These are phyloP conservation scores for Tachysurus vachellii DNA, from an alignment of 2,113 vertebrate genomes.

Conservation along the genomic window DNA sequence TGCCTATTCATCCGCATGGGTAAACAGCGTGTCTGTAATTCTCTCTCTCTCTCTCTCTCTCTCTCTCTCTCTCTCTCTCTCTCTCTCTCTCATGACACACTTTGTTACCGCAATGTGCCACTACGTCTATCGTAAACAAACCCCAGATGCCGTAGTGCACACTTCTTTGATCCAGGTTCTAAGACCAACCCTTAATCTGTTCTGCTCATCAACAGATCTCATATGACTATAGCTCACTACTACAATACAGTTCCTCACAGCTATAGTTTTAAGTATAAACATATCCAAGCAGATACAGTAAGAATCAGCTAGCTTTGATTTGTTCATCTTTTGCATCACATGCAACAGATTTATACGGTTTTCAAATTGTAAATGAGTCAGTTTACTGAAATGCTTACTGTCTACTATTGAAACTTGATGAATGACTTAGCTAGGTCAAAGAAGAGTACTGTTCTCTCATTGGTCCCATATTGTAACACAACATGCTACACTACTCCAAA, in stretches of 20 bases:
- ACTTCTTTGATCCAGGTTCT: conserved; percentile 53
- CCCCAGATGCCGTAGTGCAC: conserved; percentile 70
- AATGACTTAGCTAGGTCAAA: conserved; percentile 18
- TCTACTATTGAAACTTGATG: background rate
- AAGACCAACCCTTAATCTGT: conserved; percentile 42
- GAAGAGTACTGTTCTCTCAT: conserved; percentile 4
- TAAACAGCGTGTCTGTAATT: conserved; percentile 52
- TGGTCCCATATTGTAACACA: background rate
- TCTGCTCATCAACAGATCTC: conserved; percentile 30
- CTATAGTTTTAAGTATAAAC: background rate
- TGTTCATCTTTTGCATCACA: background rate
- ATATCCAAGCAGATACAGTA: conserved; percentile 1
- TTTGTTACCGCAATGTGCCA: conserved; percentile 77
- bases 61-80: conserved; percentile 29
- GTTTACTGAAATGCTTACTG: background rate
- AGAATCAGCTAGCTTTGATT: background rate
- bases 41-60: conserved; percentile 42
- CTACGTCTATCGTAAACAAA: conserved; percentile 76
- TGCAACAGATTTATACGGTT: background rate
- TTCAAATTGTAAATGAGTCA: conserved; percentile 1
- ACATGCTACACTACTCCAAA: background rate
- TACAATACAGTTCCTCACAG: background rate
- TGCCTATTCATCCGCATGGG: conserved; percentile 59
- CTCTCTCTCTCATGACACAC: conserved; percentile 71
- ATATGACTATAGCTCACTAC: conserved; percentile 14